These are phyloP conservation scores for Ectemnius cavifrons DNA, from an alignment of 2,888 invertebrate genomes.

Conservation along the genomic window DNA sequence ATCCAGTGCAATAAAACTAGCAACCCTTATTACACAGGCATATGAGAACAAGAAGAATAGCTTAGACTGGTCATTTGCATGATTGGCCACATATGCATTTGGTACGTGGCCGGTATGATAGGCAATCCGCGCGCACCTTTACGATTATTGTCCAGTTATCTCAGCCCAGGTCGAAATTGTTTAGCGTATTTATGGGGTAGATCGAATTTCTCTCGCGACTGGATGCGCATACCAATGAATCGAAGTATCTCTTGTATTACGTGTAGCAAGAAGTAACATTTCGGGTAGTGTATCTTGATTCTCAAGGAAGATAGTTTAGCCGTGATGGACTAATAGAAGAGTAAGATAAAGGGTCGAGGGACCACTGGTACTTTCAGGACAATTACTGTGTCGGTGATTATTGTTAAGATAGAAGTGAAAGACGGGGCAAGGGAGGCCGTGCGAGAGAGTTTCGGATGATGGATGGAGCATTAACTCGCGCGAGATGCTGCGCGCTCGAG, in stretches of 20 bases:
- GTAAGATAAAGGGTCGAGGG: slow-evolving; percentile 7
- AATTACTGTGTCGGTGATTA: slow-evolving; percentile 39
- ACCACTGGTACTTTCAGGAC: slow-evolving; percentile 6
- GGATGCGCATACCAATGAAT: slow-evolving; percentile 30
- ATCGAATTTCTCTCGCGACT: slow-evolving; percentile 63
- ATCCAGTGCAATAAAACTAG: too few relatives aligned
- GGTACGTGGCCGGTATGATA: slow-evolving; percentile 58
- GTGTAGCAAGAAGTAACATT: neutral
- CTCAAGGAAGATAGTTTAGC: slow-evolving; percentile 10
- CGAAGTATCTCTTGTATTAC: too few relatives aligned
- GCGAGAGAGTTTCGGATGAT: slow-evolving; percentile 47
- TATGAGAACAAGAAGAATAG: too few relatives aligned
- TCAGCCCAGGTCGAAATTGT: slow-evolving; percentile 67
- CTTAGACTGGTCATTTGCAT: too few relatives aligned
- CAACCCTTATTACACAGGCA: too few relatives aligned
- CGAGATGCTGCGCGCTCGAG: slow-evolving; percentile 36
- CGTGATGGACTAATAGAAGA: slow-evolving; percentile 16
- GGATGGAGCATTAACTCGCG: slow-evolving; percentile 54
- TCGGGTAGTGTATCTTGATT: neutral
- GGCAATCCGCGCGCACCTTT: slow-evolving; percentile 70
- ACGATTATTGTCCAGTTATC: slow-evolving; percentile 68
- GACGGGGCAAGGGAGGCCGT: slow-evolving; percentile 35
- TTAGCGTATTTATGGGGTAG: slow-evolving; percentile 67
- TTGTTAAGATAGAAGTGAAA: neutral
- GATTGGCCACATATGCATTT: slow-evolving; percentile 27